Percentiles rank a stretch among this genome's conserved stretches.
Conservation (phyloP, 2,113 vertebrate species). For the Alethe castanea region DNA sequence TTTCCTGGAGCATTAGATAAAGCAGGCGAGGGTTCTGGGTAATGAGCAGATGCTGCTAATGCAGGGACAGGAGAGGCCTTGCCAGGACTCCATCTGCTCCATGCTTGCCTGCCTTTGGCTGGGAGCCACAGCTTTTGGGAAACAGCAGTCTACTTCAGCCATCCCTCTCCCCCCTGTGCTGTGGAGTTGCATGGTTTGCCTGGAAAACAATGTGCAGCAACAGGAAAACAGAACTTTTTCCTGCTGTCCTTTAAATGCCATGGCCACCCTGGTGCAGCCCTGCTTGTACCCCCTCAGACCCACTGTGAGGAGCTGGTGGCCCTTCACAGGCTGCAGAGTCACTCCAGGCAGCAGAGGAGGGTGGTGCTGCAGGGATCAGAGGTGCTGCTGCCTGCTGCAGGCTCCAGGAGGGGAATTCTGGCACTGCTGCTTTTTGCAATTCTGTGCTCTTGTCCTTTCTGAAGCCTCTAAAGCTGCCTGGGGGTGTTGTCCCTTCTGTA, state of each 20-base stretch:
- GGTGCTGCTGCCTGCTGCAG: background rate
- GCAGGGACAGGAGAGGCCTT: constrained; percentile 77
- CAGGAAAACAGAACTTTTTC: background rate
- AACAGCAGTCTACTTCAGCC: constrained; percentile 58
- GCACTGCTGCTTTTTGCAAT: background rate
- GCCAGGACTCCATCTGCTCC: constrained; percentile 86
- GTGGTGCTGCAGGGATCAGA: background rate
- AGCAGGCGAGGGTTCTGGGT: constrained; percentile 80
- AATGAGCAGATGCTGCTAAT: constrained; percentile 88
- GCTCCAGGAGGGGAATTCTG: background rate
- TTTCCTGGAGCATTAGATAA: constrained; percentile 84
- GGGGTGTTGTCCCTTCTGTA: background rate
- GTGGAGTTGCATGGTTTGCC: background rate
- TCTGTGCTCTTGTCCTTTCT: background rate
- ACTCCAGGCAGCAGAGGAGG: background rate
- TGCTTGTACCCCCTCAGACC: background rate
- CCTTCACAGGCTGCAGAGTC: background rate
- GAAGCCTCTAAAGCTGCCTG: background rate
- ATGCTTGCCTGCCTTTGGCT: constrained; percentile 78
- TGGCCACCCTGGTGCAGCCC: background rate
- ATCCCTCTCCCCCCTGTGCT: background rate
- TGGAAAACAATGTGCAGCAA: constrained; percentile 23
- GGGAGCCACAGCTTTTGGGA: constrained; percentile 71
- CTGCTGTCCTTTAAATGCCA: background rate
- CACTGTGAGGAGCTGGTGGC: background rate